A percentile compares a stretch with the other conserved stretches of the same genome.
These are phyloP conservation scores for Ligdia adustata DNA, from an alignment of 2,888 invertebrate species.

Conservation along the genomic window DNA sequence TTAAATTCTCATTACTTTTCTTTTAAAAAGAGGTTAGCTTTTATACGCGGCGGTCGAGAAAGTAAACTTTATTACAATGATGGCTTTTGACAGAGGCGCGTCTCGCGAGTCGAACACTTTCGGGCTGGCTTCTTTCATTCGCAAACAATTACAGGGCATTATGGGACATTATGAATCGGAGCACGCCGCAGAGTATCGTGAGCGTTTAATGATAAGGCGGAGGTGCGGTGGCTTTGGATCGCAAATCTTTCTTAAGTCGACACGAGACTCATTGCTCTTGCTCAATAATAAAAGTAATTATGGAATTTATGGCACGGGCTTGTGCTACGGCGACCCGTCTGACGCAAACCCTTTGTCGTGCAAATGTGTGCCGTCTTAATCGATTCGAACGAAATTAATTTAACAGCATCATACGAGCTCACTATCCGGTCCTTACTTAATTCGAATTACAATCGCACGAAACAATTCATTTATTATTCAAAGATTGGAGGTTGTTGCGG, in stretches of 20 bases:
- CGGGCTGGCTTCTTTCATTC: slow-evolving; percentile 61
- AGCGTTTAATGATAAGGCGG: slow-evolving; percentile 74
- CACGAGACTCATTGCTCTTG: slow-evolving; percentile 67
- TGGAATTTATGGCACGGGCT: slow-evolving; percentile 66
- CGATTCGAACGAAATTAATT: slow-evolving; percentile 67
- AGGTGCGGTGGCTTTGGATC: slow-evolving; percentile 66
- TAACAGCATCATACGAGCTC: slow-evolving; percentile 48
- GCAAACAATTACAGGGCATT: slow-evolving; percentile 70
- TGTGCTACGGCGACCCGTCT: slow-evolving; percentile 47
- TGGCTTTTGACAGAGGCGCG: slow-evolving; percentile 67
- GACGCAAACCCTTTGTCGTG: slow-evolving; percentile 61
- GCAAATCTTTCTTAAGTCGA: slow-evolving; percentile 76
- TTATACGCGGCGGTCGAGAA: slow-evolving; percentile 66
- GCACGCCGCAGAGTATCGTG: slow-evolving; percentile 58
- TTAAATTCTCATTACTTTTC: slow-evolving; percentile 81
- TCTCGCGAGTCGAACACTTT: slow-evolving; percentile 58
- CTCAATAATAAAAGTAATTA: slow-evolving; percentile 77
- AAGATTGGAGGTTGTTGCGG: slow-evolving; percentile 36
- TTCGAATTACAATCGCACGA: slow-evolving; percentile 56
- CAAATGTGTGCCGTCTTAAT: slow-evolving; percentile 69
- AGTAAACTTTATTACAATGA: slow-evolving; percentile 76
- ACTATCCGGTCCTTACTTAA: slow-evolving; percentile 55
- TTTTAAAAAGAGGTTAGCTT: slow-evolving; percentile 75
- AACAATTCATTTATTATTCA: slow-evolving; percentile 55
- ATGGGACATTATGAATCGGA: slow-evolving; percentile 60